Evolutionary conservation across 2,888 invertebrate genomes (phyloP).

Genomic region (Torymus tubicola): DNA sequence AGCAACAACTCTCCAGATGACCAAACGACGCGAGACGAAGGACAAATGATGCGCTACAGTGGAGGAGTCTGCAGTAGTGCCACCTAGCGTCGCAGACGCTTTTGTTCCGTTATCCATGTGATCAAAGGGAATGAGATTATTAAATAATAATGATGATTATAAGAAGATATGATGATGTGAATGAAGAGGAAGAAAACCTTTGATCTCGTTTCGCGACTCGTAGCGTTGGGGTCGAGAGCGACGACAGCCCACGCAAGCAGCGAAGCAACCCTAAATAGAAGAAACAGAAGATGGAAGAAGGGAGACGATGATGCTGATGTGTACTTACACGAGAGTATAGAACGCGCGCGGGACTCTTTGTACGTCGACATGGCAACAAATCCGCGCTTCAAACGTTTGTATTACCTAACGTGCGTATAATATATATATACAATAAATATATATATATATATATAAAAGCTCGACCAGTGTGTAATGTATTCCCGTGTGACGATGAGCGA

Average conservation of each 20-base stretch:
- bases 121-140: background rate
- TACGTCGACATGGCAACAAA: background rate
- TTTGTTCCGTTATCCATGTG: background rate
- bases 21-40: background rate
- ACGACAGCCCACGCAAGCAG: slow-evolving; percentile 6
- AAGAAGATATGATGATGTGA: no score
- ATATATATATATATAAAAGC: no score
- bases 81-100: no score
- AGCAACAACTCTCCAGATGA: background rate
- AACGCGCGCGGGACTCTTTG: background rate
- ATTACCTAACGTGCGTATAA: slow-evolving; percentile 18
- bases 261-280: slow-evolving; percentile 38
- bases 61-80: no score
- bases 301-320: background rate
- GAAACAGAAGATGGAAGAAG: background rate
- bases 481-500: slow-evolving; percentile 15
- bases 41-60: background rate
- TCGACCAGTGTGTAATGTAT: slow-evolving; percentile 10
- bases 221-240: slow-evolving; percentile 7
- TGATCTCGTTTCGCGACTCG: slow-evolving; percentile 36
- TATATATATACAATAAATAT: background rate
- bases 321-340: background rate
- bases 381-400: slow-evolving; percentile 5
- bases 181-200: slow-evolving; percentile 4
- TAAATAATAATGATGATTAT: background rate